Conservation (phyloP, 2,888 invertebrate genomes). For the Alentia gelatinosa region DNA sequence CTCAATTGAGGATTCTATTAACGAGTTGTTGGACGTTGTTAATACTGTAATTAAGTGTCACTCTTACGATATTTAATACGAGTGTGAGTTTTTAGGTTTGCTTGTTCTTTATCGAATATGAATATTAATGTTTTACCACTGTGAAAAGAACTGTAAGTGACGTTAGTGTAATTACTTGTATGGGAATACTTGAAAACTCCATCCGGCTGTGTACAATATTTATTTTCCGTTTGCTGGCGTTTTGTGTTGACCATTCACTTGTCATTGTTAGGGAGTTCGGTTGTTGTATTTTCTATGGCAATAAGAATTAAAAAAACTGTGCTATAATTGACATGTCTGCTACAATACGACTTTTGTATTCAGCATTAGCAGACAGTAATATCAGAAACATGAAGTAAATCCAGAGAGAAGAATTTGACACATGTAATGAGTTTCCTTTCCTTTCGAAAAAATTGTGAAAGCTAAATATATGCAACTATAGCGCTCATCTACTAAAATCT, state of each 20-base stretch:
- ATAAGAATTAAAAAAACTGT: no score
- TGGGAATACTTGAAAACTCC: not conserved
- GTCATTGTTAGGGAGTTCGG: not conserved
- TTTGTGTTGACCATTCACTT: not conserved
- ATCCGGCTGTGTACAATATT: not conserved
- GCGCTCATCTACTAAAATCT: no score
- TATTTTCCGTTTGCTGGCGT: not conserved
- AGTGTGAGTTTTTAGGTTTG: not conserved
- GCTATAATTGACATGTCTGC: no score
- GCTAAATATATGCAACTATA: no score
- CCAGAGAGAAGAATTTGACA: no score
- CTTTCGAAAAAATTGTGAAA: no score
- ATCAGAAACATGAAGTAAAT: no score
- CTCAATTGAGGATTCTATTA: not conserved
- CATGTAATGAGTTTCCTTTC: no score
- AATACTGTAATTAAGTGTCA: not conserved
- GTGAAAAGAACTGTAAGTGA: not conserved
- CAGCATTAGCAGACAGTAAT: no score
- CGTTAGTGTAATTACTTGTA: not conserved
- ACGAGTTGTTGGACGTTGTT: not conserved
- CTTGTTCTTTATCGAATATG: not conserved
- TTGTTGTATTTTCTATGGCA: no score
- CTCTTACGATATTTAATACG: not conserved
- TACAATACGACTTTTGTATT: no score
- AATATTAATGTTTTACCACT: not conserved